Evolutionary conservation across 2,797 vertebrate genomes (phyloP).

Genomic region (Carcharodon carcharias): DNA sequence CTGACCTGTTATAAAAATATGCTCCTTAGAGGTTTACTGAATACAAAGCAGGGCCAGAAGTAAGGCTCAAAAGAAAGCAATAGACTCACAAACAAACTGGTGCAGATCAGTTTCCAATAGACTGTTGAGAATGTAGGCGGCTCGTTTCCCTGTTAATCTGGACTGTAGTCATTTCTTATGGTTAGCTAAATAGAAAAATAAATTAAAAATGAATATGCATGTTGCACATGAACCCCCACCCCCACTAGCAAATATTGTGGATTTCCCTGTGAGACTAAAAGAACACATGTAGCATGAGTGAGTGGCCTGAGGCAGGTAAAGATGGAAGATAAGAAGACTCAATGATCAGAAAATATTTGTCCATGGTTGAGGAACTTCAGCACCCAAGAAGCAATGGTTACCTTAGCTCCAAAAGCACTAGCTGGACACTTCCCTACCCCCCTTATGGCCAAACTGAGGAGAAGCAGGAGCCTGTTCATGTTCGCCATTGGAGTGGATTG

Average conservation of each 20-base stretch:
- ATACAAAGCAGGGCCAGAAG: neutral
- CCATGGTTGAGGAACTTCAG: neutral
- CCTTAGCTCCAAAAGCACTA: neutral
- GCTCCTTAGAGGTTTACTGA: constrained; percentile 18
- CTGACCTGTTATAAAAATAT: constrained; percentile 26
- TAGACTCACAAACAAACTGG: neutral
- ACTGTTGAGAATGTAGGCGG: neutral
- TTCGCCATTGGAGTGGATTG: neutral
- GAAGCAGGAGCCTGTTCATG: neutral
- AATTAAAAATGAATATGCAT: neutral
- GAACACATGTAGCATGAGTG: neutral
- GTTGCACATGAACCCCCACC: neutral
- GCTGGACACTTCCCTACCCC: neutral
- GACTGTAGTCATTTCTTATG: neutral
- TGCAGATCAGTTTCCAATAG: neutral
- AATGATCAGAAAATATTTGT: neutral
- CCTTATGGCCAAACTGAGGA: neutral
- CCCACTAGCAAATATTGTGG: neutral
- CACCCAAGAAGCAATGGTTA: neutral
- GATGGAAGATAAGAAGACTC: neutral
- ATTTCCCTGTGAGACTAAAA: neutral
- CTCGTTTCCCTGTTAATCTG: neutral
- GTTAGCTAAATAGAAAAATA: neutral
- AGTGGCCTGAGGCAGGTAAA: neutral
- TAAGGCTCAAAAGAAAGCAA: neutral